Percentiles rank a stretch among this genome's conserved stretches.
These are phyloP conservation scores for Andrena marginata DNA, from an alignment of 2,888 invertebrate genomes.

Conservation along the genomic window DNA sequence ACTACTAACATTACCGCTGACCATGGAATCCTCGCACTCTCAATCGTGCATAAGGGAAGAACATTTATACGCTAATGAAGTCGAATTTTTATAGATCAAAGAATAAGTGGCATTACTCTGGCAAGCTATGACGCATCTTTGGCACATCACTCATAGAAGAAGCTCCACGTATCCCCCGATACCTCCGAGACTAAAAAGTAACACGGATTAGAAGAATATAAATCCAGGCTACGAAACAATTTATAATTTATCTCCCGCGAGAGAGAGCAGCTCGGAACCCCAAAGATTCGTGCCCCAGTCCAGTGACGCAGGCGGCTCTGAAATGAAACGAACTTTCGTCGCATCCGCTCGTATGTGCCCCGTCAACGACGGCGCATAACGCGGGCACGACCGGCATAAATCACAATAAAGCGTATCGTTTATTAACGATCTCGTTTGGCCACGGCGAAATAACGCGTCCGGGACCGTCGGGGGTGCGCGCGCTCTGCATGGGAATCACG, in stretches of 20 bases:
- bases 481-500: constrained; percentile 66
- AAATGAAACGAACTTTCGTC: constrained; percentile 20
- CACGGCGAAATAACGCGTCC: constrained; percentile 47
- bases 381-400: constrained; percentile 51
- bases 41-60: too few species aligned
- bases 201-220: too few species aligned
- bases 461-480: constrained; percentile 29
- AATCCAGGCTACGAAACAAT: too few species aligned
- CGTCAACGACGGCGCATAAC: constrained; percentile 17
- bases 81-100: too few species aligned
- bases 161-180: too few species aligned
- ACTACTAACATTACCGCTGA: too few species aligned
- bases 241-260: not conserved
- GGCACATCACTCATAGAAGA: too few species aligned
- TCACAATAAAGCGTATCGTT: constrained; percentile 68
- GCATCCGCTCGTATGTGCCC: not conserved
- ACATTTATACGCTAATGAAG: too few species aligned
- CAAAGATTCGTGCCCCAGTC: not conserved
- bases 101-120: too few species aligned
- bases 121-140: too few species aligned
- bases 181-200: too few species aligned
- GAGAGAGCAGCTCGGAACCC: not conserved
- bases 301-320: not conserved
- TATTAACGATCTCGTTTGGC: constrained; percentile 69
- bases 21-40: too few species aligned